Evolutionary conservation across 2,888 invertebrate species (phyloP).

Genomic region (Stenolophus ochropezus): DNA sequence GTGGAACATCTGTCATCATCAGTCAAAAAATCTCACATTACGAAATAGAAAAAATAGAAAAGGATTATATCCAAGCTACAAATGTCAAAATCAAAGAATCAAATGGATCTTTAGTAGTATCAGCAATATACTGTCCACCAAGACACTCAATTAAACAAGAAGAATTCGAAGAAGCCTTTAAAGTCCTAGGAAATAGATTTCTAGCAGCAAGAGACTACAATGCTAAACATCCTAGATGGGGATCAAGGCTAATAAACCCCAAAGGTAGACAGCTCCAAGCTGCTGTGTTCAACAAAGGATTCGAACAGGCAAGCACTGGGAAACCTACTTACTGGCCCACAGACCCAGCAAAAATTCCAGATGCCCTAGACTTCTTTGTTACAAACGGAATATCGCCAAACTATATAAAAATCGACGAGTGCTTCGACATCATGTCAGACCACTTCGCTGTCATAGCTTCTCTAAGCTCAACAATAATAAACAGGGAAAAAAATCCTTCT

Average conservation of each 20-base stretch:
- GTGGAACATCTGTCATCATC: constrained; percentile 58
- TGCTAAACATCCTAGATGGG: constrained; percentile 53
- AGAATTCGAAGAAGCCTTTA: constrained; percentile 43
- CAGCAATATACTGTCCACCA: no score
- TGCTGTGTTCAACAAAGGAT: constrained; percentile 24
- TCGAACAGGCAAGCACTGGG: constrained; percentile 54
- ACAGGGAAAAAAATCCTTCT: not conserved
- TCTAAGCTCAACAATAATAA: not conserved
- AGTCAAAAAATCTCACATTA: constrained; percentile 53
- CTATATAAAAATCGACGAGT: no score
- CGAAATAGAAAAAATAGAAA: constrained; percentile 8
- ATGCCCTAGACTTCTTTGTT: no score
- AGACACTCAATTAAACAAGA: no score
- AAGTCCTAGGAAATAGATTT: constrained; percentile 51
- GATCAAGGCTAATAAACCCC: constrained; percentile 46
- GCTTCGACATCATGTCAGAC: no score
- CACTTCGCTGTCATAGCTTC: not conserved
- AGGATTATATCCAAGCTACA: constrained; percentile 35
- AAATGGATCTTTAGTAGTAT: no score
- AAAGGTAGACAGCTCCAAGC: constrained; percentile 42
- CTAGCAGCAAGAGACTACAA: constrained; percentile 49
- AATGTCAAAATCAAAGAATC: no score
- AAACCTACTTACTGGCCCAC: no score
- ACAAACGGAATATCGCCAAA: no score
- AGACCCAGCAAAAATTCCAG: no score